phyloP scores from a whole-genome alignment of 2,888 invertebrate species.

The Periphyllus acericola region DNA sequence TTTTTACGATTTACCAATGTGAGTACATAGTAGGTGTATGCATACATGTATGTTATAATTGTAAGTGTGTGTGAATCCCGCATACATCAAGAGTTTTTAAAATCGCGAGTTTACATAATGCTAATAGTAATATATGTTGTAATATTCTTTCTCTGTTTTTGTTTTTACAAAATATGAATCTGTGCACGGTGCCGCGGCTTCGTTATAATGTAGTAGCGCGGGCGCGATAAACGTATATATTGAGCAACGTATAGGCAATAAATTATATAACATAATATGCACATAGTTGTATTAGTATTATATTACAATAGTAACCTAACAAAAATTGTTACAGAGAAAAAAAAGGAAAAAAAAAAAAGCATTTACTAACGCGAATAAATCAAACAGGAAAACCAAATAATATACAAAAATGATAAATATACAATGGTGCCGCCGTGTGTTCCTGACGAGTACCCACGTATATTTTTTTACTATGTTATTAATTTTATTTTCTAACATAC shows the following conservation, averaged over 20 bases:
- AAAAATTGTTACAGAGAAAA: background rate
- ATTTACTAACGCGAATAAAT: background rate
- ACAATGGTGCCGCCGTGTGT: background rate
- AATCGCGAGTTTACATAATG: background rate
- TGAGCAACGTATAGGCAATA: constrained; percentile 2
- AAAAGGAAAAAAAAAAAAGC: too few relatives aligned
- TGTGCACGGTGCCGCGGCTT: background rate
- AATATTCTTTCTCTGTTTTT: background rate
- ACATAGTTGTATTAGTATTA: background rate
- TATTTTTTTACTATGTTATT: too few relatives aligned
- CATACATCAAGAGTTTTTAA: background rate
- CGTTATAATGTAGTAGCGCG: background rate
- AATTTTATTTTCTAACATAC: too few relatives aligned
- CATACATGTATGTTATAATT: too few relatives aligned
- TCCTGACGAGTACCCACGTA: background rate
- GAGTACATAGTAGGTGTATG: too few relatives aligned
- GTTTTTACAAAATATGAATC: background rate
- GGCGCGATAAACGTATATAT: background rate
- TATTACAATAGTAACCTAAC: background rate
- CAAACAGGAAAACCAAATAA: background rate
- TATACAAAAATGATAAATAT: background rate
- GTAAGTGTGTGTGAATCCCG: background rate
- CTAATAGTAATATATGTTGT: background rate
- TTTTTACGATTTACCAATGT: too few relatives aligned
- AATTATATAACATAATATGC: background rate